These are phyloP conservation scores for Pelosia muscerda DNA, from an alignment of 2,888 invertebrate species.

Conservation along the genomic window DNA sequence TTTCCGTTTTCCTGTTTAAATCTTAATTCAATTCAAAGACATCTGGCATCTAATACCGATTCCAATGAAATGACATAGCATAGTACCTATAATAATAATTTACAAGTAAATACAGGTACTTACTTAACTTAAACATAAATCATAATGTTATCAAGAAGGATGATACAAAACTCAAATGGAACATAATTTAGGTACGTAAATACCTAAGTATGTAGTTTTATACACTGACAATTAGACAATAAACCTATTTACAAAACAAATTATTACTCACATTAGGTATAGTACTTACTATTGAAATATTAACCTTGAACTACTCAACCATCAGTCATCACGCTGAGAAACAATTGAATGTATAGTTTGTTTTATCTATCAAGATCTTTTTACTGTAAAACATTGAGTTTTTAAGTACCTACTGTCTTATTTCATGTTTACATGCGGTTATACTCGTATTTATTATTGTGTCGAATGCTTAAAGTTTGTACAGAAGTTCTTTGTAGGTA, in stretches of 20 bases:
- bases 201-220: neutral
- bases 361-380: neutral
- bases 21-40: neutral
- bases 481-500: too few relatives aligned
- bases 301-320: slow-evolving; percentile 4
- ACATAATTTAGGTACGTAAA: neutral
- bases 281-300: neutral
- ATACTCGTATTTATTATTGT: neutral
- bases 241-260: neutral
- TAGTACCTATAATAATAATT: neutral
- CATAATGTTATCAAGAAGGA: neutral
- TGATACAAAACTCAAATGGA: neutral
- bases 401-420: neutral
- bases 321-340: too few relatives aligned
- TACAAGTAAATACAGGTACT: neutral
- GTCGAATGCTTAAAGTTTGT: too few relatives aligned
- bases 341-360: neutral
- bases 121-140: neutral
- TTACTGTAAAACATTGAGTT: neutral
- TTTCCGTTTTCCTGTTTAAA: neutral
- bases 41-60: neutral
- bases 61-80: neutral
- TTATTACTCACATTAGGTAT: neutral
- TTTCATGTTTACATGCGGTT: neutral
- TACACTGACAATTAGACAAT: neutral